Percentiles rank a stretch among this genome's conserved stretches.
Evolutionary conservation across 2,888 invertebrate genomes (phyloP).

Genomic region (Diabrotica balteata): DNA sequence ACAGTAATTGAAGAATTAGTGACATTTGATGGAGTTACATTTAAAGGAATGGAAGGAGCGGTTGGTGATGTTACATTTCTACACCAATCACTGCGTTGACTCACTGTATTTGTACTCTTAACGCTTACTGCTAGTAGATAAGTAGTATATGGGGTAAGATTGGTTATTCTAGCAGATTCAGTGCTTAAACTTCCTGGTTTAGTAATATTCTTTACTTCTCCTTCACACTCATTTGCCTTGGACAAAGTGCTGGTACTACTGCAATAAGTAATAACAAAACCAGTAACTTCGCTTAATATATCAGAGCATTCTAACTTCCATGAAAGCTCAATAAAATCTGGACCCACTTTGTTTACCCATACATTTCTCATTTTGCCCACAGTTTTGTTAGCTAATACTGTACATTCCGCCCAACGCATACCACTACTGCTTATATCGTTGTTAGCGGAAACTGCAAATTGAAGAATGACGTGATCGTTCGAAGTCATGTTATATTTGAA

Average conservation of each 20-base stretch:
- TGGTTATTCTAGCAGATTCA: conserved; percentile 66
- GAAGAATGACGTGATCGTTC: conserved; percentile 68
- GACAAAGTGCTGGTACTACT: conserved; percentile 61
- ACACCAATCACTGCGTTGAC: conserved; percentile 67
- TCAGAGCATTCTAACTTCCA: conserved; percentile 83
- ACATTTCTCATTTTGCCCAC: conserved; percentile 67
- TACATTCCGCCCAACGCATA: conserved; percentile 85
- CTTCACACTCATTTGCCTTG: conserved; percentile 63
- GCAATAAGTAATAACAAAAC: conserved; percentile 80
- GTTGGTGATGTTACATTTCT: conserved; percentile 75
- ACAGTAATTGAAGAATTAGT: conserved; percentile 70
- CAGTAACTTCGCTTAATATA: conserved; percentile 73
- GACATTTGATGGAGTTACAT: conserved; percentile 67
- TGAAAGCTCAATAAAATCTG: conserved; percentile 68
- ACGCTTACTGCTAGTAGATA: conserved; percentile 77
- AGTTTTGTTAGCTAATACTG: conserved; percentile 62
- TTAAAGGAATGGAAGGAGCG: conserved; percentile 68
- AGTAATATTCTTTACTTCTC: conserved; percentile 58
- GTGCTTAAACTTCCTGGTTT: conserved; percentile 62
- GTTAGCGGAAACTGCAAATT: conserved; percentile 85
- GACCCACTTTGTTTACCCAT: conserved; percentile 62
- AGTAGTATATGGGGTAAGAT: conserved; percentile 76
- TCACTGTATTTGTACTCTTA: conserved; percentile 61
- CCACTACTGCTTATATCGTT: conserved; percentile 75
- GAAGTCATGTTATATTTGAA: conserved; percentile 67